Percentiles rank a stretch among this genome's conserved stretches.
Conservation (phyloP, 2,797 vertebrate species). For the Saguinus oedipus region DNA sequence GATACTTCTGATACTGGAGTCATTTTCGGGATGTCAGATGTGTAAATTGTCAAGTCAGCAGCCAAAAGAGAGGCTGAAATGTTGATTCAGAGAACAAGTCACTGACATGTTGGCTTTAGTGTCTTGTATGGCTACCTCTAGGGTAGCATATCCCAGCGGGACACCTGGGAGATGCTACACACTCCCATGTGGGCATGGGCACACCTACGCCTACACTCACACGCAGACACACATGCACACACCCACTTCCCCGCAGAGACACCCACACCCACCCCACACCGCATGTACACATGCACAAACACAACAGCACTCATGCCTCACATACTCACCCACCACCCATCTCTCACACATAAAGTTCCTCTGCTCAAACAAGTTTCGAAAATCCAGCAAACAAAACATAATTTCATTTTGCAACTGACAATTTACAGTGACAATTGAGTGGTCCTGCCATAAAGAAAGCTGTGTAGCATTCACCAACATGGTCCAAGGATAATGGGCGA, state of each 20-base stretch:
- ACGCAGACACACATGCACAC: no score
- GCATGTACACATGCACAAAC: background rate
- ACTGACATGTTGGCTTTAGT: fast-evolving
- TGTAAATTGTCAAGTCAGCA: fast-evolving
- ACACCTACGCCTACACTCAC: background rate
- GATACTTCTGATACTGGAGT: background rate
- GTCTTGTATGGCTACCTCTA: background rate
- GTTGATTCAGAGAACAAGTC: background rate
- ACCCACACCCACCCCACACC: background rate
- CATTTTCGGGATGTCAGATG: background rate
- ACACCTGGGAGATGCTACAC: no score
- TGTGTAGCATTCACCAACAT: fast-evolving
- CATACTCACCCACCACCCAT: background rate
- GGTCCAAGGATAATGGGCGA: background rate
- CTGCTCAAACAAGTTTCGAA: background rate
- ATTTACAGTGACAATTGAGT: no score
- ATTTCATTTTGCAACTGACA: background rate
- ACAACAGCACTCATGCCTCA: background rate
- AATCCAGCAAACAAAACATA: fast-evolving
- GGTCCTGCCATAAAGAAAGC: background rate
- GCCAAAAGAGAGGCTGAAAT: background rate
- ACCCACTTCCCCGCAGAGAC: no score
- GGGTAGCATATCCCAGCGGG: background rate
- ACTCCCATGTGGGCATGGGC: background rate
- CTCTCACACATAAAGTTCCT: fast-evolving